Percentiles rank a stretch among this genome's conserved stretches.
phyloP scores from a whole-genome alignment of 2,113 vertebrate genomes.

The Scomber japonicus region DNA sequence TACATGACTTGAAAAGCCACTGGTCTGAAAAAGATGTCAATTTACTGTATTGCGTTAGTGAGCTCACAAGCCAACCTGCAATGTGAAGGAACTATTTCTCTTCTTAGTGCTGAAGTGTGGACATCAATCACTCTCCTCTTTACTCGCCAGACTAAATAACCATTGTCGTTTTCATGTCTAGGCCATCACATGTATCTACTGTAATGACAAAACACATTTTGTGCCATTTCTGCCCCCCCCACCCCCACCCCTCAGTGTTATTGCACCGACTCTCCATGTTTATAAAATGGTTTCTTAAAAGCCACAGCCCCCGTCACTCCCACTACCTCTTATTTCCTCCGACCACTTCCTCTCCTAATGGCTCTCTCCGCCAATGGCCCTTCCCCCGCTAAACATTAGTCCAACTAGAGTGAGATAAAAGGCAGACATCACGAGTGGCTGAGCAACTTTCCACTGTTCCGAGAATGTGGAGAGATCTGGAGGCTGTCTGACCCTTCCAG shows the following conservation, averaged over 20 bases:
- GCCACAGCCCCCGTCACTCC: constrained; percentile 69
- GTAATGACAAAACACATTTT: constrained; percentile 66
- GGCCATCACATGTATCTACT: constrained; percentile 25
- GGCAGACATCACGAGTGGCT: constrained; percentile 71
- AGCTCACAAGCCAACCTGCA: constrained; percentile 11
- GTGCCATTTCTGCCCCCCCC: constrained; percentile 33
- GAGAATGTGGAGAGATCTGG: constrained; percentile 82
- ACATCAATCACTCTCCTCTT: constrained; percentile 52
- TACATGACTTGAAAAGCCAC: constrained; percentile 27
- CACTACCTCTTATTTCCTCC: constrained; percentile 72
- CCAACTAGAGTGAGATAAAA: constrained; percentile 80
- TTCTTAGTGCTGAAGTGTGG: constrained; percentile 28
- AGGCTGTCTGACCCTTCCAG: constrained; percentile 85
- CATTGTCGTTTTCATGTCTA: constrained; percentile 45
- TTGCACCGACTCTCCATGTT: constrained; percentile 64
- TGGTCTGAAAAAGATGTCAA: constrained; percentile 47
- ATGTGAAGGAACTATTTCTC: constrained; percentile 40
- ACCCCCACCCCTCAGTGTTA: constrained; percentile 46
- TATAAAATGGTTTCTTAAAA: constrained; percentile 79
- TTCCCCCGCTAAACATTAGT: constrained; percentile 73
- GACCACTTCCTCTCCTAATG: constrained; percentile 80
- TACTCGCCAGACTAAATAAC: constrained; percentile 47
- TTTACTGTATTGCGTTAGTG: constrained; percentile 21
- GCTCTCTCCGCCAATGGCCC: constrained; percentile 62
- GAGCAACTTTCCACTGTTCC: constrained; percentile 75